Evolutionary conservation across 2,797 vertebrate species (phyloP).

Genomic region (Agapornis canus): DNA sequence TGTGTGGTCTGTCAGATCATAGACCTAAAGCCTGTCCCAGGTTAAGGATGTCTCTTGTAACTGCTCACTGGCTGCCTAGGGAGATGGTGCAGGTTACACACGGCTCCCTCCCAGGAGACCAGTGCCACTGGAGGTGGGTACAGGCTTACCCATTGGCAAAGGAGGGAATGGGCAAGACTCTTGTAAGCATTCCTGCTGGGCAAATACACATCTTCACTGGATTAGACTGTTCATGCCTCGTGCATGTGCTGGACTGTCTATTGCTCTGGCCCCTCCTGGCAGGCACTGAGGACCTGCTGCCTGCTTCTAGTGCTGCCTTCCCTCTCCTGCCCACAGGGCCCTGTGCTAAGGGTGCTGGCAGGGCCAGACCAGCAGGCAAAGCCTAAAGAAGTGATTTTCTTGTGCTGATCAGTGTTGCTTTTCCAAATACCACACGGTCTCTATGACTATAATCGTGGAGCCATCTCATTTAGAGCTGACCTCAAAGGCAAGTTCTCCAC

Average conservation of each 20-base stretch:
- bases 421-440: not conserved
- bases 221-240: not conserved
- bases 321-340: fast-evolving
- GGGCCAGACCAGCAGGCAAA: not conserved
- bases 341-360: not conserved
- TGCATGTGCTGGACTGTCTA: not conserved
- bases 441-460: not conserved
- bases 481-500: constrained; percentile 26
- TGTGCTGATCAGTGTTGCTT: not conserved
- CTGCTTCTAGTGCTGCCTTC: not conserved
- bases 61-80: fast-evolving
- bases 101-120: not conserved
- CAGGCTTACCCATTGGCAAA: not conserved
- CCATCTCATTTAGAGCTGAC: constrained; percentile 7
- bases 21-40: not conserved
- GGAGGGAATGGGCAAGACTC: not conserved
- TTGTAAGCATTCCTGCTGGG: not conserved
- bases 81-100: not conserved
- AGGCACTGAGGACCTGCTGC: not conserved
- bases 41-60: not conserved
- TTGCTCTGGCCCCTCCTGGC: not conserved
- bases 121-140: not conserved
- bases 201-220: not conserved
- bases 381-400: not conserved
- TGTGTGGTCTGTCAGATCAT: fast-evolving